Base-by-base conservation (phyloP, 2,888 invertebrate genomes). In the Leptopilina syphax region DNA sequence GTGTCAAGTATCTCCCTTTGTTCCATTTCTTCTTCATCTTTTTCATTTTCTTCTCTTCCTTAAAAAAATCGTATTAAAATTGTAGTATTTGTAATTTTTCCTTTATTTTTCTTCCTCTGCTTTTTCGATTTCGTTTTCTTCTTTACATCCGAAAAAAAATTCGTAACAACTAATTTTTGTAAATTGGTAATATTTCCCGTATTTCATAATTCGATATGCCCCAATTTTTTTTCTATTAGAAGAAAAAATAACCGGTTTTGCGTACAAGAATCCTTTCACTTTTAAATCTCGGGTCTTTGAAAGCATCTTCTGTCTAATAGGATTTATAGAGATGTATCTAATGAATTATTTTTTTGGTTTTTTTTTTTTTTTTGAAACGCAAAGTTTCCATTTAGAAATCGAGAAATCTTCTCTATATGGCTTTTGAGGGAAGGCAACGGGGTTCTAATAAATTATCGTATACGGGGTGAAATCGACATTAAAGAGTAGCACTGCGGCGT, bases 371-470 rank as follows among this genome's bases (percentile, higher is more conserved):
- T 60, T 63, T 9, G 1, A 54, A 57, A 27, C 7, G 27, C 12
- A 8, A 54, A 57, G 57, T 54, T 57, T 73, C 70, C 54, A 27
- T 57, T 73, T 57, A 73, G 70, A 73, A 73, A 73, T 73, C 70
- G 34, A 54, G 57, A 54, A 44, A 73, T 54, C 50, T 50, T 73
- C 54, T 34, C 18, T 67, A 67, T 57, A 73, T 27, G 70, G 70
- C 34, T 27, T 73, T 57, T 54, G 57, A 73, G 54, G 34, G n/a
- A 70, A 54, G 57, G 8, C 34, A 27, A 9, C 57, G 9, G 57
- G 73, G 3, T 73, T 54, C 73, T 34, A 44, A 57, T 73, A 73
- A 57, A 57, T 73, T 54, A 57, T 73, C 73, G 4, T 73, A 34
- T 57, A 57, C 34, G n/a, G n/a, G 57, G 57, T 73, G 73, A 73